These are phyloP conservation scores for Acrobasis repandana DNA, from an alignment of 2,888 invertebrate genomes.

Conservation along the genomic window DNA sequence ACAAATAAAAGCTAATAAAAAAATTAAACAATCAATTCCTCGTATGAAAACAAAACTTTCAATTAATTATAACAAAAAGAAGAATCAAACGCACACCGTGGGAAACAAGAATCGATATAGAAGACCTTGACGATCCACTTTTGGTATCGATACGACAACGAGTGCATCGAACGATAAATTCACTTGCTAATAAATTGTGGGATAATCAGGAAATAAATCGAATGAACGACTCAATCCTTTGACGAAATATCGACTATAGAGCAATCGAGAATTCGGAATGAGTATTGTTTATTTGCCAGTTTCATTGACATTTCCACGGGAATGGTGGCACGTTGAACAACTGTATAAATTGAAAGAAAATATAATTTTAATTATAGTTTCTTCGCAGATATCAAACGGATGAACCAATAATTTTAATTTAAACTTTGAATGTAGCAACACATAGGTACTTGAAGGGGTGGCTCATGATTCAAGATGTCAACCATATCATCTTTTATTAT, in stretches of 20 bases:
- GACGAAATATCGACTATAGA: slow-evolving; percentile 13
- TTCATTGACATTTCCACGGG: slow-evolving; percentile 1
- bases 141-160: not conserved
- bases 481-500: too few species aligned
- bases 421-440: too few species aligned
- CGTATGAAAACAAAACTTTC: too few species aligned
- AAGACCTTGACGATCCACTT: not conserved
- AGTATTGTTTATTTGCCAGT: slow-evolving; percentile 5
- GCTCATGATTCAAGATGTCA: too few species aligned
- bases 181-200: slow-evolving; percentile 1
- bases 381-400: too few species aligned
- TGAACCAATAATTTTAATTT: too few species aligned
- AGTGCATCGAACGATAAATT: slow-evolving; percentile 13
- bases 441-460: too few species aligned
- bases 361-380: too few species aligned
- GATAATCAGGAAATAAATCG: slow-evolving; percentile 16
- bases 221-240: slow-evolving; percentile 20
- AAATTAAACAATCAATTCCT: too few species aligned
- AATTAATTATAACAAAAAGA: too few species aligned
- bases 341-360: too few species aligned
- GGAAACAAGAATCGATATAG: not conserved
- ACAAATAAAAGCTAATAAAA: too few species aligned
- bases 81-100: not conserved
- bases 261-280: slow-evolving; percentile 5
- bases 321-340: not conserved